Conservation (phyloP, 2,888 invertebrate genomes). For the Phytoseiulus persimilis region DNA sequence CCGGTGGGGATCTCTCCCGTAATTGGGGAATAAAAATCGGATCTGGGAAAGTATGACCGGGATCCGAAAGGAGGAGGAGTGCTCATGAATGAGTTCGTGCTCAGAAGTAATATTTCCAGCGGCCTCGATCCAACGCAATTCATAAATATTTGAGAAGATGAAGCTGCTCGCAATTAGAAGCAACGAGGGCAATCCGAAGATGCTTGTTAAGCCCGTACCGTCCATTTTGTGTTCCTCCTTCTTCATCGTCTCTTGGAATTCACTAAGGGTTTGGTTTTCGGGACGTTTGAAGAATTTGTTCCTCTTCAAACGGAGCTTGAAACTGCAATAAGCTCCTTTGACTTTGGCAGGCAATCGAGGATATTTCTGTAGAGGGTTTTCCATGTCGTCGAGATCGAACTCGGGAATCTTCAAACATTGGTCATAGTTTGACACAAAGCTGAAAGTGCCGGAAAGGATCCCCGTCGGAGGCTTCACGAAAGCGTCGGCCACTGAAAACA, state of each 20-base stretch:
- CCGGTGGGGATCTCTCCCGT: too few relatives aligned
- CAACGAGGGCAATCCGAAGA: neutral
- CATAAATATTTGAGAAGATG: too few relatives aligned
- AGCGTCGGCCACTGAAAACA: constrained; percentile 30
- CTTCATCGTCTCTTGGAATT: constrained; percentile 32
- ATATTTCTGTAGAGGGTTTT: neutral
- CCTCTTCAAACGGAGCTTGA: constrained; percentile 19
- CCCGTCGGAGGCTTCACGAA: constrained; percentile 17
- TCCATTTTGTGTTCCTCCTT: constrained; percentile 19
- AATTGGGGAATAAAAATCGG: too few relatives aligned
- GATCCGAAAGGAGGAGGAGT: neutral
- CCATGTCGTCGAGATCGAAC: constrained; percentile 17
- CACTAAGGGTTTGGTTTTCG: constrained; percentile 13
- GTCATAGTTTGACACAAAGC: constrained; percentile 25
- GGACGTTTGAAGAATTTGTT: constrained; percentile 15
- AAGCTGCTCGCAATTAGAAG: neutral
- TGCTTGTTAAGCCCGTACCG: neutral
- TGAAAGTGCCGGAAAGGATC: constrained; percentile 20
- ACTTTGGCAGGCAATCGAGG: neutral
- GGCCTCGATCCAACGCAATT: too few relatives aligned
- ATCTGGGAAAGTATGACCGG: too few relatives aligned
- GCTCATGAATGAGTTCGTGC: neutral
- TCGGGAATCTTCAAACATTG: constrained; percentile 20
- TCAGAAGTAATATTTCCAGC: too few relatives aligned
- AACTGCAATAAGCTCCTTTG: constrained; percentile 36